phyloP scores from a whole-genome alignment of 2,113 vertebrate species.

The Psephotus haematonotus region DNA sequence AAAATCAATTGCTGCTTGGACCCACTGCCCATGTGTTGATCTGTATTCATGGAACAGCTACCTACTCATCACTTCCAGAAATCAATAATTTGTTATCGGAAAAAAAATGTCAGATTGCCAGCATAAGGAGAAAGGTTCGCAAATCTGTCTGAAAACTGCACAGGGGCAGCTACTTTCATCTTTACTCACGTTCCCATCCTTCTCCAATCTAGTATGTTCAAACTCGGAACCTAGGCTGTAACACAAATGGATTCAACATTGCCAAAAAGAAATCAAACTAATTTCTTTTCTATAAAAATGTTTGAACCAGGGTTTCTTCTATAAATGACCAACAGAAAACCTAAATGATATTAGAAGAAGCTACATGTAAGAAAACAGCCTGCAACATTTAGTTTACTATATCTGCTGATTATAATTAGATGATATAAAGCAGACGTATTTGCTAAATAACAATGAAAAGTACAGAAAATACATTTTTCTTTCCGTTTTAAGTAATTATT shows the following conservation, averaged over 20 bases:
- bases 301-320: not conserved
- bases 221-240: not conserved
- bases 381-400: not conserved
- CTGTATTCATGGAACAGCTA: not conserved
- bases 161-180: not conserved
- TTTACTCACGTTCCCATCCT: not conserved
- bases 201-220: not conserved
- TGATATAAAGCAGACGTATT: not conserved
- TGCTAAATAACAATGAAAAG: not conserved
- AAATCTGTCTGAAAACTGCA: not conserved
- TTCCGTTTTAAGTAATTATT: not conserved
- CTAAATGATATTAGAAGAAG: not conserved
- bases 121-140: not conserved
- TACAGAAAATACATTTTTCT: not conserved
- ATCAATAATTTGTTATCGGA: not conserved
- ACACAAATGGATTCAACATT: not conserved
- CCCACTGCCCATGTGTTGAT: not conserved
- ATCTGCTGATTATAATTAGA: not conserved
- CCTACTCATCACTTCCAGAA: not conserved
- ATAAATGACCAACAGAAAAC: not conserved
- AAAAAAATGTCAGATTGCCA: not conserved
- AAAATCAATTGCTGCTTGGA: slow-evolving; percentile 1
- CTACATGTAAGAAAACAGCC: not conserved
- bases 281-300: not conserved
- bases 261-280: not conserved